Evolutionary conservation across 2,888 invertebrate genomes (phyloP), one percentile per base, ranked within the genome.

Genomic region (Esperia sulphurella): DNA sequence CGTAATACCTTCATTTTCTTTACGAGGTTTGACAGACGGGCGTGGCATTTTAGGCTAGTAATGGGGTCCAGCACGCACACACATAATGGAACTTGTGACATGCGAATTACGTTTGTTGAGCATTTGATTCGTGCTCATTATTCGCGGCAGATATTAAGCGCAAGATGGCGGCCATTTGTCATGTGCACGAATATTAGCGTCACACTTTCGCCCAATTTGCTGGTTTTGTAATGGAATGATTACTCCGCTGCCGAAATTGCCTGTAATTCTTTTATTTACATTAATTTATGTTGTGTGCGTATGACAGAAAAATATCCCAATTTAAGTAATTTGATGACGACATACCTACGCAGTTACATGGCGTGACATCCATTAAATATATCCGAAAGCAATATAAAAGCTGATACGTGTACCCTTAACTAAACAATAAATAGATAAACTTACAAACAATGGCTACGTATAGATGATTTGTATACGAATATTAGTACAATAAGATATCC

Each of bases 151-250:
- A 66, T 68, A 67, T 66, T 71, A 71, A 61, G 58, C 61, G 54
- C 70, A 75, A 75, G 74, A 77, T 76, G 75, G 66, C 70, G 65
- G 68, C 71, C 79, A 84, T 87, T 87, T 84, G 84, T 87, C 86
- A 87, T 81, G 64, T 76, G 76, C 73, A 75, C 67, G 71, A 77
- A 79, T 75, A 83, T 84, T 83, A 83, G 65, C 71, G 84, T 83
- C 83, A 82, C 79, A 86, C 87, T 86, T 86, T 87, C 84, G 71
- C 83, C 82, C 68, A 81, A 83, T 83, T 83, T 79, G 65, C 66
- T 71, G 68, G 75, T 81, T 72, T 78, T 73, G 74, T 73, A 72
- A 75, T 61, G 59, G 70, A 81, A 83, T 79, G 65, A 59, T 61
- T 59, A 54, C 56, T 60, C 49, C 53, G 61, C 58, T 61, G 61